Conservation (phyloP, 2,888 invertebrate genomes). For the Folsomia manolachei region DNA sequence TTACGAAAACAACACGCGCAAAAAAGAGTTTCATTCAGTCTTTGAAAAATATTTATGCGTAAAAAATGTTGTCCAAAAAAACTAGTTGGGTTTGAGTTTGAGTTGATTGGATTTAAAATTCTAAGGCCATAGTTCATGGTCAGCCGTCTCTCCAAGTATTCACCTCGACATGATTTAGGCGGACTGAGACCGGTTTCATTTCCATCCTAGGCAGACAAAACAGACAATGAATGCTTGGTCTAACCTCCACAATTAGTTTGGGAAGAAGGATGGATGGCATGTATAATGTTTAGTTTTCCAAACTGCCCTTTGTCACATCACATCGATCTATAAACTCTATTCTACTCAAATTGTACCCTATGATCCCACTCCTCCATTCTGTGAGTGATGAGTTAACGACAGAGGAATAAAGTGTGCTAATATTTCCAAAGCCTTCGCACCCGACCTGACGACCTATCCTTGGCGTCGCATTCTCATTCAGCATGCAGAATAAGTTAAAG, state of each 20-base stretch:
- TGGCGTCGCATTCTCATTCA: too few relatives aligned
- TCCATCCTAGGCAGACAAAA: background rate
- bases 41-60: too few relatives aligned
- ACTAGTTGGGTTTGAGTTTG: too few relatives aligned
- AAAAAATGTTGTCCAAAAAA: too few relatives aligned
- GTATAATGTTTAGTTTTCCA: background rate
- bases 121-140: constrained; percentile 1
- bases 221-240: background rate
- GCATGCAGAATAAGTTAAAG: too few relatives aligned
- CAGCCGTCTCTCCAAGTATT: background rate
- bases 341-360: background rate
- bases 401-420: background rate
- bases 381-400: background rate
- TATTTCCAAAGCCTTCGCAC: background rate
- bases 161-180: background rate
- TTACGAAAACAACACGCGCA: too few relatives aligned
- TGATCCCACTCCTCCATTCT: too few relatives aligned
- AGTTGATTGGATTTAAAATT: too few relatives aligned
- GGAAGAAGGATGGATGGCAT: too few relatives aligned
- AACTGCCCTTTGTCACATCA: background rate
- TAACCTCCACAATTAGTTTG: background rate
- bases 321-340: too few relatives aligned
- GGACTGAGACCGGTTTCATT: background rate
- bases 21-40: too few relatives aligned
- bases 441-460: background rate